Evolutionary conservation across 2,888 invertebrate species (phyloP), one percentile per base, ranked within the genome.

Genomic region (Hedychridium roseum): DNA sequence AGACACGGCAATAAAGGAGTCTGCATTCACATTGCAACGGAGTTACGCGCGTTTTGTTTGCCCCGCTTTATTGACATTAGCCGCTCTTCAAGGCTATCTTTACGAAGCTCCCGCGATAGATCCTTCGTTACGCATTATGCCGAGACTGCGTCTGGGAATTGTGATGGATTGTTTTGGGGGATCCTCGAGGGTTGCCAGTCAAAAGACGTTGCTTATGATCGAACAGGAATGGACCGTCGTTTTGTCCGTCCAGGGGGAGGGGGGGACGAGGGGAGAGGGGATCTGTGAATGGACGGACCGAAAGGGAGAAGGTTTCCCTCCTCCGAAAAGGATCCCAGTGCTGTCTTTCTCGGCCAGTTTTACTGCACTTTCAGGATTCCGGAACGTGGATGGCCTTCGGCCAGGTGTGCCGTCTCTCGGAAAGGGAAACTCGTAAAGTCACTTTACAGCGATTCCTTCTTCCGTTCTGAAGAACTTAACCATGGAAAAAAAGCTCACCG

Each of bases 291-390:
- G 72, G 70, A 58, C 45, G 32, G 43, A 57, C 39, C 48, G 43
- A 44, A 62, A 58, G 47, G 47, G 50, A 43, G 46, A 44, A 43
- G 56, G 51, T 37, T 44, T 35, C 47, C 50, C 31, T 38, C 51
- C 52, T 58, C 50, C 50, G 59, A 59, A 64, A 60, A 50, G 56
- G 42, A 58, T 46, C 51, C 43, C 39, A 28, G 45, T 43, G 52
- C 52, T 63, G 61, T 64, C 60, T 65, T n/a, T n/a, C n/a, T 66
- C 61, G 63, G 67, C 64, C 67, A 67, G 62, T 68, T 68, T 73
- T 71, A 64, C 69, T 70, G 66, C 70, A 68, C 66, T 68, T 73
- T 69, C 54, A 65, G 66, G 61, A 71, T 68, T 65, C 64, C 64
- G 43, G 60, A 56, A 60, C 54, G 47, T 50, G 60, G 60, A 70